Evolutionary conservation across 2,113 vertebrate genomes (phyloP).

Genomic region (Grammomys surdaster): DNA sequence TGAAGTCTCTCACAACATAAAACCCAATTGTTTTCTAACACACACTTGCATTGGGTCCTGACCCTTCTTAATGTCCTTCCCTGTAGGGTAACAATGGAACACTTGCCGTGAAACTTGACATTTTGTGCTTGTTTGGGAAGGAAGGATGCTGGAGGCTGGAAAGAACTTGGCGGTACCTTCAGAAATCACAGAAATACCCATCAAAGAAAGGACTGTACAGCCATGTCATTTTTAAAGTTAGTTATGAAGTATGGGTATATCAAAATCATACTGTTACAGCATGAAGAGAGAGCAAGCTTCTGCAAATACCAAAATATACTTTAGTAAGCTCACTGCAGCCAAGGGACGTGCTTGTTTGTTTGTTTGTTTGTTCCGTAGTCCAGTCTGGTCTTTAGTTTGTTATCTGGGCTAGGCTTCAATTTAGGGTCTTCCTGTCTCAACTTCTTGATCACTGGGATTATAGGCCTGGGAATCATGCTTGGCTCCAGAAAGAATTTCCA

Average conservation of each 20-base stretch:
- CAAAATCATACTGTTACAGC: not conserved
- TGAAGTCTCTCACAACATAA: not conserved
- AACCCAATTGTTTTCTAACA: not conserved
- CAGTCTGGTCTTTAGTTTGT: not conserved
- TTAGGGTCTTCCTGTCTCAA: not conserved
- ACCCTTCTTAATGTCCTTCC: not conserved
- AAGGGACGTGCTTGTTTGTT: not conserved
- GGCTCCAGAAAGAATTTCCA: not conserved
- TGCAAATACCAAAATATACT: not conserved
- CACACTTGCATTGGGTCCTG: not conserved
- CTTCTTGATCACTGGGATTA: not conserved
- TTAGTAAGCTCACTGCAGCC: not conserved
- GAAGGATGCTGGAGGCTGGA: not conserved
- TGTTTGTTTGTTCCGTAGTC: too few relatives aligned
- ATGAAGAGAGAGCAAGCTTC: not conserved
- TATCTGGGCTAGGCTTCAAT: not conserved
- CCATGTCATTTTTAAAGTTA: not conserved
- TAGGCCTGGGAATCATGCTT: not conserved
- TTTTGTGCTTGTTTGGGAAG: not conserved
- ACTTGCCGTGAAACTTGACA: not conserved
- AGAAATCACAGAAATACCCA: conserved; percentile 9
- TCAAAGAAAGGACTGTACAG: not conserved
- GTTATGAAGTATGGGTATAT: not conserved
- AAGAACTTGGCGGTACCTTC: not conserved
- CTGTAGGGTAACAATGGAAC: not conserved